A percentile compares a stretch with the other conserved stretches of the same genome.
Evolutionary conservation across 2,888 invertebrate genomes (phyloP).

Genomic region (Crioceris asparagi): DNA sequence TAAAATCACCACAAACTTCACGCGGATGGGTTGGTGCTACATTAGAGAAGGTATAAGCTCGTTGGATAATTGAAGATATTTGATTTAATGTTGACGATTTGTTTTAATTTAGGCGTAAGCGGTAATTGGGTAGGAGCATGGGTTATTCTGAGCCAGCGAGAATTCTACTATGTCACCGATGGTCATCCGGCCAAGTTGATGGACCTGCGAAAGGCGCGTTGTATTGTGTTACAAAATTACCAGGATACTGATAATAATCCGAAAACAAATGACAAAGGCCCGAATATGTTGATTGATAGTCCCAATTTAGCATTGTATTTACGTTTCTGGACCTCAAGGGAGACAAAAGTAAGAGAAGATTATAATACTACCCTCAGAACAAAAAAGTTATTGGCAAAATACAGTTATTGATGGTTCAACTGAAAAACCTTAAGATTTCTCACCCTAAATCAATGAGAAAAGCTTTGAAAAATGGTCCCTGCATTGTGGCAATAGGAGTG

Average conservation of each 20-base stretch:
- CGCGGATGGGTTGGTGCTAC: conserved; percentile 73
- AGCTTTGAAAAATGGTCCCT: too few relatives aligned
- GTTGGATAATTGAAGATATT: neutral
- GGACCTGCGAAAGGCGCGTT: conserved; percentile 66
- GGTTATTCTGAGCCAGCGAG: conserved; percentile 60
- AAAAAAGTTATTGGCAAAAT: too few relatives aligned
- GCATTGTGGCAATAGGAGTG: too few relatives aligned
- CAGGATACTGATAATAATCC: conserved; percentile 45
- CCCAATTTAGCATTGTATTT: conserved; percentile 58
- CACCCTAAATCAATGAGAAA: too few relatives aligned
- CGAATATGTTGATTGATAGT: conserved; percentile 56
- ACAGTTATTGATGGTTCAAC: too few relatives aligned
- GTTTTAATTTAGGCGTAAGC: conserved; percentile 47
- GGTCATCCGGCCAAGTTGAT: conserved; percentile 48
- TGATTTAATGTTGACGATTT: neutral
- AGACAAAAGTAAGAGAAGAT: conserved; percentile 51
- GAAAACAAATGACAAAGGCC: conserved; percentile 46
- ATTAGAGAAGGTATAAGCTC: conserved; percentile 46
- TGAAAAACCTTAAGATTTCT: too few relatives aligned
- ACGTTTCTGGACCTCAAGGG: conserved; percentile 58
- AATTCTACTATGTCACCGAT: conserved; percentile 48
- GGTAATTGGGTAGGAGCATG: conserved; percentile 73
- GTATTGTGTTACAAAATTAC: conserved; percentile 50
- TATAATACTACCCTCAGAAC: too few relatives aligned
- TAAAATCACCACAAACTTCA: conserved; percentile 59